These are phyloP conservation scores for Perizoma flavofasciatum DNA, from an alignment of 2,888 invertebrate species.

Conservation along the genomic window DNA sequence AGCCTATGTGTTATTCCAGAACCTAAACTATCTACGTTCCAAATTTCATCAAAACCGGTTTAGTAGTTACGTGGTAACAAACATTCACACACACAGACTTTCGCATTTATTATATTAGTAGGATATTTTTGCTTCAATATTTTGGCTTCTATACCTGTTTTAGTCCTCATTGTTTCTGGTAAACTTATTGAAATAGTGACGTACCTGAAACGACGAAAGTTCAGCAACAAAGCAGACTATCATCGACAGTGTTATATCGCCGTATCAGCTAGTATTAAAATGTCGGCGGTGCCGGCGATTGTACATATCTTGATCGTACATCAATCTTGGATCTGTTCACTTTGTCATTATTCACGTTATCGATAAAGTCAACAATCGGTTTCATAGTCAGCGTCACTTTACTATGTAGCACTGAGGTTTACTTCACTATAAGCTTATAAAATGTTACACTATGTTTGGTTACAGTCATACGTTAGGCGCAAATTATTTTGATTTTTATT, in stretches of 20 bases:
- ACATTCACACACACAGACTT: no score
- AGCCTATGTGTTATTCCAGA: no score
- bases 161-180: no score
- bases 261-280: conserved; percentile 73
- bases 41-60: no score
- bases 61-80: no score
- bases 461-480: not conserved
- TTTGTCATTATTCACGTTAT: conserved; percentile 46
- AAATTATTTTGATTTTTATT: no score
- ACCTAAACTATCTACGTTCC: no score
- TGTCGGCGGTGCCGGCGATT: conserved; percentile 78
- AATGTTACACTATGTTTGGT: conserved; percentile 6
- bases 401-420: conserved; percentile 54
- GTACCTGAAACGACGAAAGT: conserved; percentile 81
- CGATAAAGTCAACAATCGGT: conserved; percentile 46
- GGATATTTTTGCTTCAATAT: no score
- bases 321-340: conserved; percentile 55
- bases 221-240: conserved; percentile 83
- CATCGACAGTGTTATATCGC: conserved; percentile 79
- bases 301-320: conserved; percentile 63
- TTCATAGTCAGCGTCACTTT: conserved; percentile 62
- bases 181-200: conserved; percentile 40
- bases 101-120: no score
- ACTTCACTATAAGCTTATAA: conserved; percentile 11
- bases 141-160: no score